Conservation (phyloP, 2,113 vertebrate genomes). For the Chlamydotis undulata region DNA sequence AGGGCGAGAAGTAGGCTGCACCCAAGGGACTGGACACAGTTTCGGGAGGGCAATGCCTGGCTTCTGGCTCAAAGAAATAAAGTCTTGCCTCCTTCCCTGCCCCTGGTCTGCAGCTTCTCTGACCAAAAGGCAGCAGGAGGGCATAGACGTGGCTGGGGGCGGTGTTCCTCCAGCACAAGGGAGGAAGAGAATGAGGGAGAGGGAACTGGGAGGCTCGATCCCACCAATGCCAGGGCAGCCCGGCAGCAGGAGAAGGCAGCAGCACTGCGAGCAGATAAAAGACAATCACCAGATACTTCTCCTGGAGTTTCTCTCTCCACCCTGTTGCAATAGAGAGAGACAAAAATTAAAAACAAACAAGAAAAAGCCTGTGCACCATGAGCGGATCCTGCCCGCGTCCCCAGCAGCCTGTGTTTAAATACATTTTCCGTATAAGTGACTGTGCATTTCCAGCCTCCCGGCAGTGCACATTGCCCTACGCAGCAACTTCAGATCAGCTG, state of each 20-base stretch:
- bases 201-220: neutral
- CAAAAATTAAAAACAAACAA: neutral
- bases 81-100: neutral
- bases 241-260: neutral
- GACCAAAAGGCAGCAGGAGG: neutral
- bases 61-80: neutral
- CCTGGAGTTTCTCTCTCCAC: neutral
- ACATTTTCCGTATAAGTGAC: neutral
- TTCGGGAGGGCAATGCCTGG: neutral
- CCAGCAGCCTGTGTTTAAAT: neutral
- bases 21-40: accelerated
- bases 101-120: neutral
- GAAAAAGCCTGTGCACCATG: accelerated
- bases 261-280: neutral
- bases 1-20: neutral
- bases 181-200: neutral
- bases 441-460: neutral
- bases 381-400: neutral
- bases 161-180: neutral
- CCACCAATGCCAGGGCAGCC: neutral
- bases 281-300: neutral
- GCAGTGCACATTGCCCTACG: neutral
- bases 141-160: accelerated
- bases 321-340: neutral
- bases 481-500: neutral